These are phyloP conservation scores for Drosophila fulvimacula DNA, from an alignment of 2,888 invertebrate genomes.

Conservation along the genomic window DNA sequence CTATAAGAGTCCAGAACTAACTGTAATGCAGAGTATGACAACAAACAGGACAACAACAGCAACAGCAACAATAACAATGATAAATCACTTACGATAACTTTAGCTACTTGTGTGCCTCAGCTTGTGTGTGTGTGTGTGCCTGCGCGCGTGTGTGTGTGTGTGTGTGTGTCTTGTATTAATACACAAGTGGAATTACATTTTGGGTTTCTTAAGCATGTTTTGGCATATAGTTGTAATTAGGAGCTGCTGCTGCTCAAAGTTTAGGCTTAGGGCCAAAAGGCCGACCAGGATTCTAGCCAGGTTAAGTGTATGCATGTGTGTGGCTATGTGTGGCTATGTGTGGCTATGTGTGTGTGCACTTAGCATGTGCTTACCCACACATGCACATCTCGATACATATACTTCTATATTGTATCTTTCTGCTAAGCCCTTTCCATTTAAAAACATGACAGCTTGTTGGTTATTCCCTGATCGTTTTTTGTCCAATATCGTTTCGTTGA, in stretches of 20 bases:
- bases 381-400: background rate
- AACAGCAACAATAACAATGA: conserved; percentile 51
- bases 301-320: conserved; percentile 11
- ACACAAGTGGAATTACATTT: conserved; percentile 74
- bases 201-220: conserved; percentile 55
- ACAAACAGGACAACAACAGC: conserved; percentile 18
- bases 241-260: conserved; percentile 33
- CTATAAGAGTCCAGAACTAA: background rate
- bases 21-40: conserved; percentile 27
- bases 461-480: conserved; percentile 34
- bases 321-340: background rate
- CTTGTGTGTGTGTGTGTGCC: conserved; percentile 19
- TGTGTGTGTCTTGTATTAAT: conserved; percentile 60
- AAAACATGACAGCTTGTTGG: conserved; percentile 10
- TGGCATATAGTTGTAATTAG: conserved; percentile 61
- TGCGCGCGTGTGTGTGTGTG: conserved; percentile 14
- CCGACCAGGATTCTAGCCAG: conserved; percentile 12
- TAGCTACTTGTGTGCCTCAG: conserved; percentile 30
- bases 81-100: conserved; percentile 73
- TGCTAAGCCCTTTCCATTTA: conserved; percentile 4
- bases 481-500: conserved; percentile 43
- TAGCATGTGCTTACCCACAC: conserved; percentile 5
- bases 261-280: conserved; percentile 26
- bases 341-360: conserved; percentile 11
- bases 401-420: background rate